These are phyloP conservation scores for Elysia crispata DNA, from an alignment of 2,888 invertebrate genomes.

Conservation along the genomic window DNA sequence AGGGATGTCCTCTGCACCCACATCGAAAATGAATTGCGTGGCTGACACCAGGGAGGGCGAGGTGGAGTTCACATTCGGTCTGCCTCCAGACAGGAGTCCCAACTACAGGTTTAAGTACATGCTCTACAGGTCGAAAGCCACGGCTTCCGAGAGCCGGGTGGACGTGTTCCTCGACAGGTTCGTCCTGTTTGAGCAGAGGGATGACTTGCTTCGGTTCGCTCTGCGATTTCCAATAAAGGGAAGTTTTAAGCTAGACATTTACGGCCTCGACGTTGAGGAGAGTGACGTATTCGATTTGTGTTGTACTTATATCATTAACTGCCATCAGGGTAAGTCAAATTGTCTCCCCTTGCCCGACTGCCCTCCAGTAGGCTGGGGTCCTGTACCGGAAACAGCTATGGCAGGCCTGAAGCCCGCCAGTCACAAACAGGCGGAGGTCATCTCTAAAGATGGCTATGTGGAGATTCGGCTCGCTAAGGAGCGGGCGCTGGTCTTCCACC, in stretches of 20 bases:
- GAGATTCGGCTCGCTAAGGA: slow-evolving; percentile 69
- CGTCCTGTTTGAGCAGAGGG: slow-evolving; percentile 71
- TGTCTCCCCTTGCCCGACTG: slow-evolving; percentile 72
- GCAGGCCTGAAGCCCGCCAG: slow-evolving; percentile 69
- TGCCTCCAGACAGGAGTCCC: slow-evolving; percentile 62
- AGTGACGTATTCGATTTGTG: slow-evolving; percentile 72
- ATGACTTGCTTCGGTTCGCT: slow-evolving; percentile 63
- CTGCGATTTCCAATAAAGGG: slow-evolving; percentile 70
- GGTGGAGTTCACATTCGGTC: slow-evolving; percentile 65
- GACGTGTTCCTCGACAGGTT: slow-evolving; percentile 69
- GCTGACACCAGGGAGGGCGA: slow-evolving; percentile 67
- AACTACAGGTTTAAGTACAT: slow-evolving; percentile 71
- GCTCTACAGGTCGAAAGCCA: slow-evolving; percentile 63
- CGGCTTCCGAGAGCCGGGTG: slow-evolving; percentile 51
- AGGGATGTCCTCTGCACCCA: slow-evolving; percentile 31
- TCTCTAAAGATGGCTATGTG: slow-evolving; percentile 69
- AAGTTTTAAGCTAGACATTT: slow-evolving; percentile 74
- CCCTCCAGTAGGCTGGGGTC: slow-evolving; percentile 75
- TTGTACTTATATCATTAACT: slow-evolving; percentile 73
- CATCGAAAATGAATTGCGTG: slow-evolving; percentile 63
- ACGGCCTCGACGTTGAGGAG: slow-evolving; percentile 66
- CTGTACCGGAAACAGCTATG: slow-evolving; percentile 66
- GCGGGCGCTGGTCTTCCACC: slow-evolving; percentile 64
- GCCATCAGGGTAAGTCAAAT: slow-evolving; percentile 63
- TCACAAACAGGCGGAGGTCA: slow-evolving; percentile 70